Evolutionary conservation across 2,888 invertebrate species (phyloP), one percentile per base, ranked within the genome.

Genomic region (Holacanthella duospinosa): DNA sequence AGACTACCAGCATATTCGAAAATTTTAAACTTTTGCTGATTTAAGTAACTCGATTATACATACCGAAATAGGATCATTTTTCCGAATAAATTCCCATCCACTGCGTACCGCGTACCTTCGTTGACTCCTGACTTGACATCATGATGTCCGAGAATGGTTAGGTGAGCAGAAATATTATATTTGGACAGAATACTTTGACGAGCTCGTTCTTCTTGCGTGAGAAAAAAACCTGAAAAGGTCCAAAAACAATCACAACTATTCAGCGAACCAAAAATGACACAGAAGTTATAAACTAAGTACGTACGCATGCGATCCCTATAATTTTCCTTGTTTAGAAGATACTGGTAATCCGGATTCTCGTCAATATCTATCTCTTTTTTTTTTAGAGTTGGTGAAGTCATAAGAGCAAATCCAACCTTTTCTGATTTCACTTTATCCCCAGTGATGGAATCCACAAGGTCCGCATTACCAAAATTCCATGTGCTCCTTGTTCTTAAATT

Each of bases 381-480:
- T 60, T 62, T 43, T 9, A 43, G 26, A 1, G 55, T 43, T 3
- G 64, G 62, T 54, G 70, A 55, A 63, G 62, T 61, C 43, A 72
- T 68, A 16, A 70, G 48, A 60, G 71, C 69, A 68, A 74, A 71
- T 60, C 74, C 71, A 16, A 73, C 54, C 53, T 68, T 68, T 54
- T 66, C 67, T 3, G 68, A 69, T 16, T 67, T 55, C 43, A 72
- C 68, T 29, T 65, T 64, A 25, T 69, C 67, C 2, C 73, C 73
- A 55, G 63, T 65, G 1, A 62, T 53, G 1, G 70, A 66, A 59
- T 73, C 70, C 2, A 71, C 59, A 62, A 73, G 69, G 6, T 70
- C 70, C 24, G 73, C 70, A 65, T 73, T 73, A 55, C 71, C 73
- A 61, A 67, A 70, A 61, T 73, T 71, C 73, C 73, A 73, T 0